Evolutionary conservation across 1,140 invertebrate genomes (phyloP), one percentile per base, ranked within the genome.

Genomic region (Pogonus chalceus): DNA sequence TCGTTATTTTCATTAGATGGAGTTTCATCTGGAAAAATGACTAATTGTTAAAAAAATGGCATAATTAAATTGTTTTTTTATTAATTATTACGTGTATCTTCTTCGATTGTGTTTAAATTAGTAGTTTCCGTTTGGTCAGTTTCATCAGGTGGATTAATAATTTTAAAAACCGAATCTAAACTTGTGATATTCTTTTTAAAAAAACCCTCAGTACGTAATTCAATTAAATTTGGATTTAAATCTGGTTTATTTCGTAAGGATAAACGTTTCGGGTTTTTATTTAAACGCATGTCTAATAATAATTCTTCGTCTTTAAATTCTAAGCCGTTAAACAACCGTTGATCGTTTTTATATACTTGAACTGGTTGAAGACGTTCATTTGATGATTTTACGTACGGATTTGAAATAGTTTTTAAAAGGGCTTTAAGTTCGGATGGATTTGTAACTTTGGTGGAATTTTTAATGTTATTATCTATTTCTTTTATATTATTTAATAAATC

Each of bases 371-470:
- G 73, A 65, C 83, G 84, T 1, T 86, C 68, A 62, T 79, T 81
- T 2, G 74, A 66, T 14, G 67, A 69, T 58, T 70, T 76, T 2
- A 75, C 77, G 26, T 76, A 70, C 2, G 78, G 71, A 70, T 58
- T 77, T 65, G 12, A 71, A 54, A 65, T 66, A 60, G 64, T 70
- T 47, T 82, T 66, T 57, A 74, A 57, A 37, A 82, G 64, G 49
- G 83, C 64, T 65, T 82, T 82, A 63, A 85, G 82, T 10, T 84
- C 79, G 3, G 76, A 68, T 4, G 83, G 76, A 71, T 85, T 87
- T 1, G 84, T 82, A 14, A 86, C 82, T 63, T 86, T 85, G 14
- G 86, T 68, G 10, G 86, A 82, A 58, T 88, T 84, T 43, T 43
- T 43, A 3, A 12, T 9, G 18, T 43, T 16, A 18, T 18, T 43